Evolutionary conservation across 2,888 invertebrate species (phyloP).

Genomic region (Serrognathus titanus): DNA sequence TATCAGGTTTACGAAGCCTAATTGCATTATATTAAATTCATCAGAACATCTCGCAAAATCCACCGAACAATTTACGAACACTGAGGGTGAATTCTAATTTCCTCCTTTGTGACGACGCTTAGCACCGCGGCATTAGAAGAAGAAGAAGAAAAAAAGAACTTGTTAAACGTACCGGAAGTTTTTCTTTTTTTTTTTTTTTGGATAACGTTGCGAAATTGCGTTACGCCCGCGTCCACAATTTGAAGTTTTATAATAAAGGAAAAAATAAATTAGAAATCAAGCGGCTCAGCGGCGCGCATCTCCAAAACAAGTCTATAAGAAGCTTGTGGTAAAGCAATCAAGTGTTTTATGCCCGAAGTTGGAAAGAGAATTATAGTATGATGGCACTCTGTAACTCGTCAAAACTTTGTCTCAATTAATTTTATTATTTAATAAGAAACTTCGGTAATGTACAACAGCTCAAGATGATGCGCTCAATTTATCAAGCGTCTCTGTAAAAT

Average conservation of each 20-base stretch:
- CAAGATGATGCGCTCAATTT: neutral
- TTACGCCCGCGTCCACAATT: neutral
- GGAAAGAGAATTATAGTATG: constrained; percentile 25
- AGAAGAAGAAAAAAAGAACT: no score
- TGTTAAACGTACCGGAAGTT: no score
- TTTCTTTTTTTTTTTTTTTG: no score
- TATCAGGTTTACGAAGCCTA: no score
- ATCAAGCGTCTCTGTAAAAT: no score
- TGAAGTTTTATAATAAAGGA: neutral
- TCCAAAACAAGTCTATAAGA: constrained; percentile 1
- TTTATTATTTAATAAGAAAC: constrained; percentile 36
- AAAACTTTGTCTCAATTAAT: constrained; percentile 35
- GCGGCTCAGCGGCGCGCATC: neutral
- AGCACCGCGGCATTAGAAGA: no score
- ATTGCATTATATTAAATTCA: no score
- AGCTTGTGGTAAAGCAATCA: constrained; percentile 17
- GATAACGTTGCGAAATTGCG: no score
- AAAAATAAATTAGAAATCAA: neutral
- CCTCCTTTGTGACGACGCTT: no score
- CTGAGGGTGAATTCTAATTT: no score
- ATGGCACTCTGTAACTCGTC: constrained; percentile 28
- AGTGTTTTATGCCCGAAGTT: constrained; percentile 23
- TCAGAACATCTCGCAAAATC: no score
- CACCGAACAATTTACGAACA: no score
- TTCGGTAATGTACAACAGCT: constrained; percentile 29